These are phyloP conservation scores for Lordiphosa stackelbergi DNA, from an alignment of 1,140 invertebrate genomes.

Conservation along the genomic window DNA sequence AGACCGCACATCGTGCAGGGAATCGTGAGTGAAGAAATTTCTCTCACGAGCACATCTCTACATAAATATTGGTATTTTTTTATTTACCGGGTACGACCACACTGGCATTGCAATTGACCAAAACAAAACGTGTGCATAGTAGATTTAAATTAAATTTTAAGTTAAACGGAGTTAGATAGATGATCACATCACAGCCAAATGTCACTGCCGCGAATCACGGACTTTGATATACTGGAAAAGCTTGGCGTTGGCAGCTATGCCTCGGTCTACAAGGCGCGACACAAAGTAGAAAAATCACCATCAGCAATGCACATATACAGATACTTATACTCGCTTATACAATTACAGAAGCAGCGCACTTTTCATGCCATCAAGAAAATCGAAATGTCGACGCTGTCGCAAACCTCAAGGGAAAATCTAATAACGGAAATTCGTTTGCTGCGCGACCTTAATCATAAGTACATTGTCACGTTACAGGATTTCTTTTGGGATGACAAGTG, in stretches of 20 bases:
- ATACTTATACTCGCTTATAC: conserved; percentile 7
- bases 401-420: conserved; percentile 87
- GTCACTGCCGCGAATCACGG: conserved; percentile 80
- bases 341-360: conserved; percentile 55
- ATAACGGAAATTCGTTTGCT: conserved; percentile 91
- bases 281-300: conserved; percentile 83
- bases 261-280: conserved; percentile 90
- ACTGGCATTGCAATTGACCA: too few species aligned
- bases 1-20: too few species aligned
- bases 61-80: too few species aligned
- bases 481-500: conserved; percentile 88
- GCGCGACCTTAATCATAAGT: conserved; percentile 87
- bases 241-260: conserved; percentile 93
- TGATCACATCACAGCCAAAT: conserved; percentile 38
- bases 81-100: too few species aligned
- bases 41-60: too few species aligned
- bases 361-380: conserved; percentile 86
- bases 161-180: conserved; percentile 22
- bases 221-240: conserved; percentile 85
- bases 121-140: too few species aligned
- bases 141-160: too few species aligned
- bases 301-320: background rate
- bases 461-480: conserved; percentile 91
- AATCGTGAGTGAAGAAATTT: too few species aligned
- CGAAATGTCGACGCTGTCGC: conserved; percentile 85